These are phyloP conservation scores for Leptodactylus fuscus DNA, from an alignment of 2,113 vertebrate species.

Conservation along the genomic window DNA sequence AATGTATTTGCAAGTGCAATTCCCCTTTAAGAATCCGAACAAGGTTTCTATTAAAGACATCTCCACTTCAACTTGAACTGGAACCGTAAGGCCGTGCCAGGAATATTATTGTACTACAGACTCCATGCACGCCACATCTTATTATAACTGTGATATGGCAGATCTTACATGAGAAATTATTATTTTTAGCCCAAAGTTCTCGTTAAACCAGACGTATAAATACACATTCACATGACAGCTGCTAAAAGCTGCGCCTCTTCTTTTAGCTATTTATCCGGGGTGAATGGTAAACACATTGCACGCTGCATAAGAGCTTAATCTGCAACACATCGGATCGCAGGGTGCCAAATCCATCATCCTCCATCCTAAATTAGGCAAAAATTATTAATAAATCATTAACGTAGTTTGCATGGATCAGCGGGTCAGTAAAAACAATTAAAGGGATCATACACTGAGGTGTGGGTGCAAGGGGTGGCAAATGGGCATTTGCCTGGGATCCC, in stretches of 20 bases:
- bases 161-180: conserved; percentile 62
- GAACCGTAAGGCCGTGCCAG: conserved; percentile 68
- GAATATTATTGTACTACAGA: conserved; percentile 63
- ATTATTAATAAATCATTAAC: conserved; percentile 18
- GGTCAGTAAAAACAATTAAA: background rate
- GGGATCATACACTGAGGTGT: no score
- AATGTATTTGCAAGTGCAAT: background rate
- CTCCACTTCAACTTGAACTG: conserved; percentile 67
- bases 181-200: conserved; percentile 63
- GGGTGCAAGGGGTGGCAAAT: no score
- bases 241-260: conserved; percentile 24
- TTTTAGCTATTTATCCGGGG: conserved; percentile 12
- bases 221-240: conserved; percentile 54
- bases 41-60: conserved; percentile 51
- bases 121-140: conserved; percentile 60
- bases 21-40: background rate
- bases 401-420: background rate
- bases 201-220: conserved; percentile 47
- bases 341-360: background rate
- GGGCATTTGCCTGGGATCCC: no score
- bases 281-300: conserved; percentile 47
- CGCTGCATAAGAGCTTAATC: background rate
- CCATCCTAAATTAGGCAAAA: background rate
- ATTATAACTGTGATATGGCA: conserved; percentile 66
- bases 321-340: background rate